Evolutionary conservation across 2,888 invertebrate genomes (phyloP).

Genomic region (Spilosoma lubricipeda): DNA sequence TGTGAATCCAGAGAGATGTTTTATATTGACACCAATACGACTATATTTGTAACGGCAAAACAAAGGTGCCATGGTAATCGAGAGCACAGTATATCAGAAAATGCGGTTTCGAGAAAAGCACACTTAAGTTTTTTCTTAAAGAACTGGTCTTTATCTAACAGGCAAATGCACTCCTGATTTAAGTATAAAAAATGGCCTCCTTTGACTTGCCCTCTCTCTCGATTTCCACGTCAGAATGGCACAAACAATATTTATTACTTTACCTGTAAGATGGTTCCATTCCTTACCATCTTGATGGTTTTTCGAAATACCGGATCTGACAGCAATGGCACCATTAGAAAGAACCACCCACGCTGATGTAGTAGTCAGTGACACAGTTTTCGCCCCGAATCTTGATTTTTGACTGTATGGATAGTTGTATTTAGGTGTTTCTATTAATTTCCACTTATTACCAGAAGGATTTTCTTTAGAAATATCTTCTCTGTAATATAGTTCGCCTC

Average conservation of each 20-base stretch:
- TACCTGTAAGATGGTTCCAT: conserved; percentile 90
- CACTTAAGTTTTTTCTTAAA: no score
- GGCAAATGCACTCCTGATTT: no score
- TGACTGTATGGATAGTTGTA: conserved; percentile 65
- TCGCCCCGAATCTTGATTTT: conserved; percentile 83
- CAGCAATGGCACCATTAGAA: conserved; percentile 89
- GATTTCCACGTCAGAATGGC: no score
- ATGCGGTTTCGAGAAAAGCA: no score
- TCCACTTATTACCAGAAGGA: conserved; percentile 90
- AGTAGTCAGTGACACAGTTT: conserved; percentile 90
- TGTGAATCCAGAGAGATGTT: no score
- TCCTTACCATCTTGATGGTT: conserved; percentile 93
- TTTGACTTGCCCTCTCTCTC: no score
- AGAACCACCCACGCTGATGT: conserved; percentile 94
- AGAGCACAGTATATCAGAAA: no score
- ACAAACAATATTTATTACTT: not conserved
- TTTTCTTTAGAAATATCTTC: conserved; percentile 90
- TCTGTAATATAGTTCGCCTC: conserved; percentile 94
- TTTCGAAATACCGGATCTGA: conserved; percentile 91
- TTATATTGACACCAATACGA: no score
- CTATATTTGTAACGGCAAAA: no score
- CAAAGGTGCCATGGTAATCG: no score
- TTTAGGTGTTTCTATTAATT: conserved; percentile 90
- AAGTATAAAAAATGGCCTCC: no score
- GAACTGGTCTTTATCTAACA: no score